Conservation (phyloP, 2,888 invertebrate genomes). For the Drosophila parthenogenetica region DNA sequence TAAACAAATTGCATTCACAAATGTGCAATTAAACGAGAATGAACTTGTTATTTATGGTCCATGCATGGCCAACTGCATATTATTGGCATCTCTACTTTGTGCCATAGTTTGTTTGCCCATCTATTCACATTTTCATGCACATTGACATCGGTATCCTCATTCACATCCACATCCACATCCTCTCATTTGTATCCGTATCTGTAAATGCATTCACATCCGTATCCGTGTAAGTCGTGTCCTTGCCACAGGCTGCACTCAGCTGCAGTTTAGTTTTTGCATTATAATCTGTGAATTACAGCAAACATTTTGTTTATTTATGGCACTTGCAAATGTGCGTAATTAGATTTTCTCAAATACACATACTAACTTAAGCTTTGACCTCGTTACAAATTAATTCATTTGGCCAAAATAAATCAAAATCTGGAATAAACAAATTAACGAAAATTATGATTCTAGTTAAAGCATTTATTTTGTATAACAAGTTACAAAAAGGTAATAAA, state of each 20-base stretch:
- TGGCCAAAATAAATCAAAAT: not conserved
- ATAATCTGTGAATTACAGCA: slow-evolving; percentile 79
- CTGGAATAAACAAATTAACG: no score
- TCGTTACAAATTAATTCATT: slow-evolving; percentile 48
- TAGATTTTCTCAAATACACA: slow-evolving; percentile 49
- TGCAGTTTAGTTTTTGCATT: slow-evolving; percentile 75
- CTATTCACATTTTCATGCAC: slow-evolving; percentile 17
- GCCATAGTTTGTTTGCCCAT: not conserved
- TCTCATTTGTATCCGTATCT: slow-evolving; percentile 5
- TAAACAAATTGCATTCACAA: slow-evolving; percentile 66
- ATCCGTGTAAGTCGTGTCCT: slow-evolving; percentile 36
- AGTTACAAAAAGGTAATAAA: no score
- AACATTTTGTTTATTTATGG: slow-evolving; percentile 71
- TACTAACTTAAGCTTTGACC: slow-evolving; percentile 30
- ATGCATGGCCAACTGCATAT: slow-evolving; percentile 13
- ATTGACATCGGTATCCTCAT: slow-evolving; percentile 8
- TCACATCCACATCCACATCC: slow-evolving; percentile 4
- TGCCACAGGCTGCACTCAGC: slow-evolving; percentile 62
- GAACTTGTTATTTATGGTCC: slow-evolving; percentile 76
- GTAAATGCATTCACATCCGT: slow-evolving; percentile 22
- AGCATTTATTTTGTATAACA: no score
- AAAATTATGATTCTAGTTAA: no score
- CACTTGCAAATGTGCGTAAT: slow-evolving; percentile 69
- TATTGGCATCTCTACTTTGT: slow-evolving; percentile 31
- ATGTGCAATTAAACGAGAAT: slow-evolving; percentile 81